A percentile compares a stretch with the other conserved stretches of the same genome.
These are phyloP conservation scores for Ascidia mentula DNA, from an alignment of 23 tunicate species.

Conservation along the genomic window DNA sequence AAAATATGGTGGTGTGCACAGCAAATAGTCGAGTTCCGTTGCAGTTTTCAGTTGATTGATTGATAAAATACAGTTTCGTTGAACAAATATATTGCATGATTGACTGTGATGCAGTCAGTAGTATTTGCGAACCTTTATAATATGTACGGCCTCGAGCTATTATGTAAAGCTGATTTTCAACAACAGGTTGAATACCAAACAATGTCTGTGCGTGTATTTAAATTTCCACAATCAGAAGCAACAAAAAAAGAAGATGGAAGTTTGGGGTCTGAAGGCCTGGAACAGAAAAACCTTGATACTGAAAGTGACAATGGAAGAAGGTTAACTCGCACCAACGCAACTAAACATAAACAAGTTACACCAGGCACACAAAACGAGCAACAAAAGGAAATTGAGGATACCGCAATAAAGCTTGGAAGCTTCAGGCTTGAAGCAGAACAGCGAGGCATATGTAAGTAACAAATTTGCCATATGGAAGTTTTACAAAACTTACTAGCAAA, in stretches of 20 bases:
- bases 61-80: neutral
- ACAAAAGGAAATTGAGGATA: neutral
- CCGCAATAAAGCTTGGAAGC: neutral
- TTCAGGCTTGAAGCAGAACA: slow-evolving; percentile 1
- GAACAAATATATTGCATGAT: too few species aligned
- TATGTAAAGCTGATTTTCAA: neutral
- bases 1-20: too few species aligned
- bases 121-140: too few species aligned
- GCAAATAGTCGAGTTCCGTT: slow-evolving; percentile 10
- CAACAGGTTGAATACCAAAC: neutral
- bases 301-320: too few species aligned
- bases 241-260: neutral
- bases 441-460: neutral
- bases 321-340: neutral
- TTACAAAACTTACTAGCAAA: too few species aligned
- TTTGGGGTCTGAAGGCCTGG: too few species aligned
- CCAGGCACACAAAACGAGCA: neutral
- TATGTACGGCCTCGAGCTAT: neutral
- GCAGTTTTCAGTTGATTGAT: neutral
- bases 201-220: slow-evolving; percentile 5
- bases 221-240: neutral
- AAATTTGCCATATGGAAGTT: neutral
- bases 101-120: too few species aligned
- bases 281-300: too few species aligned
- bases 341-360: neutral